These are phyloP conservation scores for Pinctada fucata DNA, from an alignment of 2,888 invertebrate genomes.

Conservation along the genomic window DNA sequence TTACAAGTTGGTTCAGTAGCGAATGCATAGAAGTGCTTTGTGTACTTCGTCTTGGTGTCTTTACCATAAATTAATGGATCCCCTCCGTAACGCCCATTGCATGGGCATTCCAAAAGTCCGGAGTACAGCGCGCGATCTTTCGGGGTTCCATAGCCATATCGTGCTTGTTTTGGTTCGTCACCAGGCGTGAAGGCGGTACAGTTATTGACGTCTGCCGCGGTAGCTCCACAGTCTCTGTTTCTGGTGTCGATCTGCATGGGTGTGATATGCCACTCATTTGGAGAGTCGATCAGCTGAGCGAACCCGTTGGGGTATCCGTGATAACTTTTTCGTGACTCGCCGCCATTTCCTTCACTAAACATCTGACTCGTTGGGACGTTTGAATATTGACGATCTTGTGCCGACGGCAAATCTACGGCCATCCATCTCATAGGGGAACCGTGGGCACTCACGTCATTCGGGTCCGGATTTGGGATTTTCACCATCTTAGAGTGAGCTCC, in stretches of 20 bases:
- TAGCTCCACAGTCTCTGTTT: slow-evolving; percentile 46
- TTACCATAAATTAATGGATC: slow-evolving; percentile 43
- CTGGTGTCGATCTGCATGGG: slow-evolving; percentile 50
- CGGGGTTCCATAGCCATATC: slow-evolving; percentile 45
- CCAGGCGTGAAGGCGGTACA: slow-evolving; percentile 41
- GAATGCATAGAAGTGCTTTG: slow-evolving; percentile 36
- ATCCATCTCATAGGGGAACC: slow-evolving; percentile 47
- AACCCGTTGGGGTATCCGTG: slow-evolving; percentile 47
- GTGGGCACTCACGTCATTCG: slow-evolving; percentile 47
- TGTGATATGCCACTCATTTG: slow-evolving; percentile 46
- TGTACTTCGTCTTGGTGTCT: slow-evolving; percentile 36
- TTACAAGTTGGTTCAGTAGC: slow-evolving; percentile 34
- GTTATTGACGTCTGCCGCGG: slow-evolving; percentile 41
- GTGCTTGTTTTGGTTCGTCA: slow-evolving; percentile 41
- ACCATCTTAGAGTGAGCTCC: slow-evolving; percentile 43
- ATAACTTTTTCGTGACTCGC: slow-evolving; percentile 48
- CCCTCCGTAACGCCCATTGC: slow-evolving; percentile 45
- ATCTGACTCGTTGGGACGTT: slow-evolving; percentile 45
- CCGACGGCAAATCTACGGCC: slow-evolving; percentile 37
- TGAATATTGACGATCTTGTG: slow-evolving; percentile 25
- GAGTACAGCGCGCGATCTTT: slow-evolving; percentile 39
- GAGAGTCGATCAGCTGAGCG: slow-evolving; percentile 48
- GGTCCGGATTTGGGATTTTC: slow-evolving; percentile 40
- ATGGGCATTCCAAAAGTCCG: slow-evolving; percentile 46
- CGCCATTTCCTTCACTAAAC: slow-evolving; percentile 50